These are phyloP conservation scores for Bucco capensis DNA, from an alignment of 2,113 vertebrate genomes.

Conservation along the genomic window DNA sequence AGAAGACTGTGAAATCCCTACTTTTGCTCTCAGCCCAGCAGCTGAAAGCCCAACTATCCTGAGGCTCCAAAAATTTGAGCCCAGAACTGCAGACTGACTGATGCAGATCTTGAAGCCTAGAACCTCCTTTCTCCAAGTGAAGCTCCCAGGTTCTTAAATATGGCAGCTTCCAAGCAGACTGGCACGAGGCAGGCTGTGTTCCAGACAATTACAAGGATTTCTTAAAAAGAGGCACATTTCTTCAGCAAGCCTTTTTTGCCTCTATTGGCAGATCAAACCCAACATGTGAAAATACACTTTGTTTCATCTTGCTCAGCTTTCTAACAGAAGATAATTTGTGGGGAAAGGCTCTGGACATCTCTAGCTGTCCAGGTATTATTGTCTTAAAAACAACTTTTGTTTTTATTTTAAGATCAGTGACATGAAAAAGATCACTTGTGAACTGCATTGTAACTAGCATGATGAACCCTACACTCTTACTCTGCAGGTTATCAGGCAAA, in stretches of 20 bases:
- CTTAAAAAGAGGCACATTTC: background rate
- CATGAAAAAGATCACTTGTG: background rate
- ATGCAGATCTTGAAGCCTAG: background rate
- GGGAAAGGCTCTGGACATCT: background rate
- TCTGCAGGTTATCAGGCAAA: background rate
- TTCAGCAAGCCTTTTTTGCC: background rate
- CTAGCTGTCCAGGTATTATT: background rate
- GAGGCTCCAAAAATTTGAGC: background rate
- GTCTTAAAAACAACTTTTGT: background rate
- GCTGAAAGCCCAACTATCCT: background rate
- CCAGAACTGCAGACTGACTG: background rate
- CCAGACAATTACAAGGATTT: background rate
- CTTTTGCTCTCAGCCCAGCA: background rate
- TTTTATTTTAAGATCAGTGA: background rate
- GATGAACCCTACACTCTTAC: background rate
- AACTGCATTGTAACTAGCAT: background rate
- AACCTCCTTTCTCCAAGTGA: background rate
- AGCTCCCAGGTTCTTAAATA: background rate
- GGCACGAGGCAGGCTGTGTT: accelerated
- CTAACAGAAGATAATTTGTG: background rate
- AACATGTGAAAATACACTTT: background rate
- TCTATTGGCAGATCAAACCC: background rate
- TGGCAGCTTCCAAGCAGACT: background rate
- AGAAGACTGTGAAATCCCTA: background rate
- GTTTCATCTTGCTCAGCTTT: background rate